A percentile compares a stretch with the other conserved stretches of the same genome.
Conservation (phyloP, 2,888 invertebrate species). For the Diarsia mendica region DNA sequence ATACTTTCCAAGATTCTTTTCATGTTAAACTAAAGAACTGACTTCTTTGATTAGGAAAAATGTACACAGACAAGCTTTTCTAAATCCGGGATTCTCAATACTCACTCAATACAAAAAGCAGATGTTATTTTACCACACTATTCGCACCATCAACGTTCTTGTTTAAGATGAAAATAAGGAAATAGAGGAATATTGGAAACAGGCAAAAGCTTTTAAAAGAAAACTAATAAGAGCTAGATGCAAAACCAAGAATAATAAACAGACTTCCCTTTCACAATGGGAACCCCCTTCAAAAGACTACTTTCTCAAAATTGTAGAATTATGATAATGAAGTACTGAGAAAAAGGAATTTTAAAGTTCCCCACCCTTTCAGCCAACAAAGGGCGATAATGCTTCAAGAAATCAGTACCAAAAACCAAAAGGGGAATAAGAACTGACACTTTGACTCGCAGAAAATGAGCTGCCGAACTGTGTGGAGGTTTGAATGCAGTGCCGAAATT, state of each 20-base stretch:
- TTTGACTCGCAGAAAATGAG: not conserved
- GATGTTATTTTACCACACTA: not conserved
- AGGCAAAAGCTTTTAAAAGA: constrained; percentile 10
- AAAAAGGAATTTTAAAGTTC: constrained; percentile 41
- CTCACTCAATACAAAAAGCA: constrained; percentile 12
- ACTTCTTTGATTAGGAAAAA: not conserved
- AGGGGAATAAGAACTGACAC: not conserved
- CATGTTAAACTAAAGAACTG: not conserved
- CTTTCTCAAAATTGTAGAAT: constrained; percentile 50
- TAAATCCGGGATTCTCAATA: not conserved
- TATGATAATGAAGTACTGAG: constrained; percentile 50
- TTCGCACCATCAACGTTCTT: not conserved
- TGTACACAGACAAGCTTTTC: too few relatives aligned
- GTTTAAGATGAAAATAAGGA: constrained; percentile 1
- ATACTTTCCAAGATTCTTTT: not conserved
- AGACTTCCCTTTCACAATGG: constrained; percentile 9
- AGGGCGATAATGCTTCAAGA: constrained; percentile 4
- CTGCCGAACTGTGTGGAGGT: not conserved
- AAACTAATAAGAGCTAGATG: not conserved
- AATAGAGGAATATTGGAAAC: not conserved
- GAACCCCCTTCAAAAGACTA: constrained; percentile 4
- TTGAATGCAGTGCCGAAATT: not conserved
- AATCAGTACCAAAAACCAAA: not conserved
- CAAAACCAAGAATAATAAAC: constrained; percentile 1
- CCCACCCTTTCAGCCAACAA: constrained; percentile 8